phyloP scores from a whole-genome alignment of 2,888 invertebrate species.

The Thymelicus lineola region DNA sequence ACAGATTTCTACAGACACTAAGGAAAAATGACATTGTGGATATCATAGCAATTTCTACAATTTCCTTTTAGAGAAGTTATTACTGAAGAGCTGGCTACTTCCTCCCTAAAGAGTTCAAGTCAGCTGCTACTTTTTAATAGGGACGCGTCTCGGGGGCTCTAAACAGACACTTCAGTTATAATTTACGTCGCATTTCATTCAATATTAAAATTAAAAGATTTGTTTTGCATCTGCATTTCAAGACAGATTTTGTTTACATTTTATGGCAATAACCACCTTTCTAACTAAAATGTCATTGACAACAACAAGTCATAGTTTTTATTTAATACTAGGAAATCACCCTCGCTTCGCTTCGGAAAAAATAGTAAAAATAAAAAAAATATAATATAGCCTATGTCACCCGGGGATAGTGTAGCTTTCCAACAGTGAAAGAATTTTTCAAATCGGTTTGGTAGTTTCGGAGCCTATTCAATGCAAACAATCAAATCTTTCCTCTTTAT shows the following conservation, averaged over 20 bases:
- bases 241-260: neutral
- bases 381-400: too few relatives aligned
- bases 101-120: constrained; percentile 24
- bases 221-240: neutral
- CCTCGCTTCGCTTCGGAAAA: too few relatives aligned
- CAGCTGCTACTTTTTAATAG: constrained; percentile 33
- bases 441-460: too few relatives aligned
- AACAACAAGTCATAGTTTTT: too few relatives aligned
- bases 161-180: constrained; percentile 3
- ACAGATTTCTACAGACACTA: neutral
- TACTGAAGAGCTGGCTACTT: neutral
- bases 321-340: too few relatives aligned
- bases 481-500: too few relatives aligned
- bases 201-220: neutral
- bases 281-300: too few relatives aligned
- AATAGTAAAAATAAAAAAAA: too few relatives aligned
- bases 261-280: neutral
- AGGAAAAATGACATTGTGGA: neutral
- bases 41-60: neutral
- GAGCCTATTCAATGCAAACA: too few relatives aligned
- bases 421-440: too few relatives aligned
- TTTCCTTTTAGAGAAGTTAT: neutral
- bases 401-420: too few relatives aligned
- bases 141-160: constrained; percentile 23
- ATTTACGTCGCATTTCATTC: constrained; percentile 21